Evolutionary conservation across 2,888 invertebrate genomes (phyloP).

Genomic region (Carabus problematicus): DNA sequence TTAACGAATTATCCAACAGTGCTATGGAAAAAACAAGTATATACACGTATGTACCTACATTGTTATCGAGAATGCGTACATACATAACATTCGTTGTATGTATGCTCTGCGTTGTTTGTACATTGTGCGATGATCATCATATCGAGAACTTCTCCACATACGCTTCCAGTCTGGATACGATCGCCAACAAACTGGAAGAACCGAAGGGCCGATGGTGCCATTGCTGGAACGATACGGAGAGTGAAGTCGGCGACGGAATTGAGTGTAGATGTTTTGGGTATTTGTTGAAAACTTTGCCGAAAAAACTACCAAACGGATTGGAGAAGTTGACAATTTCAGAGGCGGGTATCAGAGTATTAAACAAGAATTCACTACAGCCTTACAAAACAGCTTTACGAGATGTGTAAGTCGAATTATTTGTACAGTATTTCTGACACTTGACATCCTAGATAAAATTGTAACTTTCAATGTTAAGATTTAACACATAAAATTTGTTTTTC

Average conservation of each 20-base stretch:
- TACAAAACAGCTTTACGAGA: conserved; percentile 56
- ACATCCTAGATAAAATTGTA: no score
- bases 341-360: conserved; percentile 53
- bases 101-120: background rate
- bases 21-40: no score
- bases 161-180: conserved; percentile 20
- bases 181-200: conserved; percentile 15
- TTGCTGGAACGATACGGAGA: conserved; percentile 51
- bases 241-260: conserved; percentile 47
- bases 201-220: conserved; percentile 47
- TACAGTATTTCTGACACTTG: no score
- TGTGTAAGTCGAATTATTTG: conserved; percentile 52
- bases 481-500: no score
- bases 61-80: conserved; percentile 2
- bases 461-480: no score
- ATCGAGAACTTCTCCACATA: conserved; percentile 12
- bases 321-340: conserved; percentile 55
- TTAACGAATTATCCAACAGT: no score
- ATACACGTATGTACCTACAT: no score
- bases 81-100: background rate
- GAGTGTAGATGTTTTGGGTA: conserved; percentile 54
- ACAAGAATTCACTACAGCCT: conserved; percentile 52
- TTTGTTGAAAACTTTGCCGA: conserved; percentile 52
- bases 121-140: conserved; percentile 4
- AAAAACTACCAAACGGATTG: conserved; percentile 51